Evolutionary conservation across 1,140 invertebrate species (phyloP).

Genomic region (Caerostris darwini): DNA sequence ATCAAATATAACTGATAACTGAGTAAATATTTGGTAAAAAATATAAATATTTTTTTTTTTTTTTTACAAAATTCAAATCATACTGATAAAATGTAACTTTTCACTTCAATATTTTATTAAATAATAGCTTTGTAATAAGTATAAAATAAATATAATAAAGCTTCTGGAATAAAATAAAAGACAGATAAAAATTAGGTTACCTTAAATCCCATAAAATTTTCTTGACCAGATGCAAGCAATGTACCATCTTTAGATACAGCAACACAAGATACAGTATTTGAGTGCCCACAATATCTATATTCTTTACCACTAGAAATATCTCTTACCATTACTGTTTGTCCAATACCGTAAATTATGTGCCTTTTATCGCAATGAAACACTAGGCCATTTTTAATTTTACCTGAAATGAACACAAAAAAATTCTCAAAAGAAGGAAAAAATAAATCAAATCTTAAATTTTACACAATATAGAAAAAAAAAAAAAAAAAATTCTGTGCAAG

Average conservation of each 20-base stretch:
- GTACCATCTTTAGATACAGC: conserved; percentile 89
- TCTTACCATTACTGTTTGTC: conserved; percentile 91
- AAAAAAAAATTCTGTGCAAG: too few relatives aligned
- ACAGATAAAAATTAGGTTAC: conserved; percentile 81
- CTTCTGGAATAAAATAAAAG: not conserved
- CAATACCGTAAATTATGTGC: conserved; percentile 91
- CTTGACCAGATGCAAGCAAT: conserved; percentile 91
- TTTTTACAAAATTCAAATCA: too few relatives aligned
- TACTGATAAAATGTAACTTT: too few relatives aligned
- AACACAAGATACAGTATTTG: conserved; percentile 91
- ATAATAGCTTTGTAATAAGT: too few relatives aligned
- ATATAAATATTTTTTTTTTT: too few relatives aligned
- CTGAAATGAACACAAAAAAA: conserved; percentile 81
- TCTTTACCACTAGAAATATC: conserved; percentile 88
- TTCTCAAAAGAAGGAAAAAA: too few relatives aligned
- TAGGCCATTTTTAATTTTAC: conserved; percentile 85
- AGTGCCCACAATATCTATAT: conserved; percentile 90
- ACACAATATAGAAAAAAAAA: too few relatives aligned
- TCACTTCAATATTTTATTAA: too few relatives aligned
- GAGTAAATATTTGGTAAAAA: too few relatives aligned
- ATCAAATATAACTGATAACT: too few relatives aligned
- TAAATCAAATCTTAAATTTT: too few relatives aligned
- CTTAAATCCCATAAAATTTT: conserved; percentile 94
- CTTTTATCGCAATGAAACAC: conserved; percentile 89
- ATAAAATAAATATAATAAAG: too few relatives aligned